Conservation (phyloP, 2,113 vertebrate genomes). For the Ctenodactylus gundi region DNA sequence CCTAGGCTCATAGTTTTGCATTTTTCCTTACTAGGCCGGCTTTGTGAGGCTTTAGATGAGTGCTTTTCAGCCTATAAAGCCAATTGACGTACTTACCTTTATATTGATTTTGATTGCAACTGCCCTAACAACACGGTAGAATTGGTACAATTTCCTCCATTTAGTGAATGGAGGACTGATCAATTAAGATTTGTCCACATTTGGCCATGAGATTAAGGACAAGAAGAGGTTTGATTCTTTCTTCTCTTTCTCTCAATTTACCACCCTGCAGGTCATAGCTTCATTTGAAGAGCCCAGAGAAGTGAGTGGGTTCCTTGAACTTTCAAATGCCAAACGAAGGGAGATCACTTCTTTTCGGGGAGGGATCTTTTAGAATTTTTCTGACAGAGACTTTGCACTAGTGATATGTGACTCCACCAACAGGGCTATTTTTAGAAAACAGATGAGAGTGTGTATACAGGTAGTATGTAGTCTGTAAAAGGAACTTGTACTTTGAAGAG, state of each 20-base stretch:
- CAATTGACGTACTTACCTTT: background rate
- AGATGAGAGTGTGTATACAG: background rate
- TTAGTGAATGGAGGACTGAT: conserved; percentile 9
- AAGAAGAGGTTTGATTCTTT: background rate
- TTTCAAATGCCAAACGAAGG: background rate
- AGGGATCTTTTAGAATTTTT: background rate
- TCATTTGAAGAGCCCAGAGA: background rate
- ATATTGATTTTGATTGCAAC: conserved; percentile 29
- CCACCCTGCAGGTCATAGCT: background rate
- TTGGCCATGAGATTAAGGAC: background rate
- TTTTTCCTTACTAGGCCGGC: background rate
- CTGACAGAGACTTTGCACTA: conserved; percentile 1
- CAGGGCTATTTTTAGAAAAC: background rate
- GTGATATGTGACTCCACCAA: background rate
- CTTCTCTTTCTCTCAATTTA: background rate
- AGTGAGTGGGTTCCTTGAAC: background rate
- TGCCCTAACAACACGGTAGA: background rate
- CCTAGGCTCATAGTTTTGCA: background rate
- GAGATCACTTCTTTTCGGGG: background rate
- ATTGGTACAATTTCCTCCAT: background rate
- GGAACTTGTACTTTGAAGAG: background rate
- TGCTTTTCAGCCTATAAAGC: background rate
- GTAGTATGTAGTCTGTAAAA: no score
- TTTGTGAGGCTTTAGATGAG: background rate
- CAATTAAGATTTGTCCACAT: background rate